phyloP scores from a whole-genome alignment of 1,140 invertebrate species.

The Brachionus calyciflorus region DNA sequence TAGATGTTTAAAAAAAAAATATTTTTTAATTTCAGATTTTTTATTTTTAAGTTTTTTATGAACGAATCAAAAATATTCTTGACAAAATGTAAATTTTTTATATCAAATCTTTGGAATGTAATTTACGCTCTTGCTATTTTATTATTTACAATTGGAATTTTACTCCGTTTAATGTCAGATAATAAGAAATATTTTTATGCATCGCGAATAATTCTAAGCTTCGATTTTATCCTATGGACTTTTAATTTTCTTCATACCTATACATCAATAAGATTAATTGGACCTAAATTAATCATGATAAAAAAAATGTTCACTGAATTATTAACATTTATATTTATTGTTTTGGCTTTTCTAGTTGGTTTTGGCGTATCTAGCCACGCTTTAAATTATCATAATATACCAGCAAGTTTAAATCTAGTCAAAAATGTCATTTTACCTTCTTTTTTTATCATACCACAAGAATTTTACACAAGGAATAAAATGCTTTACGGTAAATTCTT shows the following conservation, averaged over 20 bases:
- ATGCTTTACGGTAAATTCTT: neutral
- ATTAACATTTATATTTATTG: conserved; percentile 31
- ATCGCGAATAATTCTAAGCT: neutral
- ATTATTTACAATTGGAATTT: conserved; percentile 1
- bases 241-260: conserved; percentile 58
- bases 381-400: conserved; percentile 36
- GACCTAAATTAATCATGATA: conserved; percentile 63
- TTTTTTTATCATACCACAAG: conserved; percentile 38
- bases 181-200: neutral
- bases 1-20: neutral
- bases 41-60: conserved; percentile 42
- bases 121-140: neutral
- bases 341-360: conserved; percentile 3
- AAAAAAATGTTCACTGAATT: conserved; percentile 58
- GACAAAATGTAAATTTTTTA: conserved; percentile 16
- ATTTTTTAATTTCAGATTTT: too few species aligned
- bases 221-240: conserved; percentile 49
- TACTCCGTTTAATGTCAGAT: conserved; percentile 7
- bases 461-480: conserved; percentile 9
- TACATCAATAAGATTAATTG: conserved; percentile 57
- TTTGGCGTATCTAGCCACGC: conserved; percentile 15
- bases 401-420: neutral
- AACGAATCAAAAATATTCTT: conserved; percentile 33
- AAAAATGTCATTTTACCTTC: conserved; percentile 40
- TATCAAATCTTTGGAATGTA: neutral